phyloP scores from a whole-genome alignment of 2,888 invertebrate species.

The Sisyra terminalis region DNA sequence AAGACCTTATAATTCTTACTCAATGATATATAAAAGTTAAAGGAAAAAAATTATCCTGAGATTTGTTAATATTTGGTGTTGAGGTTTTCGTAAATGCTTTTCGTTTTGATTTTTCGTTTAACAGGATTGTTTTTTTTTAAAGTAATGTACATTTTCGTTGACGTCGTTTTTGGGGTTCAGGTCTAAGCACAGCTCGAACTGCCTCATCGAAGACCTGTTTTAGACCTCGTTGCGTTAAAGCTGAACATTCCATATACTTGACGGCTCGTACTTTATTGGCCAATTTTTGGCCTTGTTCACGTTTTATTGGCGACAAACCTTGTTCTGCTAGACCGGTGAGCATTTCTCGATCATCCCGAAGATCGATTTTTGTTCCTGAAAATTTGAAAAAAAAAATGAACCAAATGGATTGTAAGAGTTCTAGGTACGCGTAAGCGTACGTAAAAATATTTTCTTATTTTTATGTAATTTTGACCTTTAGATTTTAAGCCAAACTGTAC shows the following conservation, averaged over 20 bases:
- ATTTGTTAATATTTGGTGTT: too few species aligned
- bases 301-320: constrained; percentile 87
- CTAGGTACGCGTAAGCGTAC: background rate
- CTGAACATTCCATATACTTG: constrained; percentile 99
- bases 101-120: too few species aligned
- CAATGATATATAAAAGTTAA: too few species aligned
- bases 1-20: too few species aligned
- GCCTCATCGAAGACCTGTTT: constrained; percentile 99
- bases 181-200: constrained; percentile 90
- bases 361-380: constrained; percentile 93
- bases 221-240: constrained; percentile 92
- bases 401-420: background rate
- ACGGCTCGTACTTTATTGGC: constrained; percentile 97
- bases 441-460: too few species aligned
- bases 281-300: constrained; percentile 96
- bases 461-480: too few species aligned
- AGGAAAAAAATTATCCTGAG: too few species aligned
- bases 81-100: too few species aligned
- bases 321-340: constrained; percentile 81
- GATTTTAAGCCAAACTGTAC: too few species aligned
- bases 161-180: constrained; percentile 89
- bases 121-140: constrained; percentile 5
- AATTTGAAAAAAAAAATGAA: constrained; percentile 11
- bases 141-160: constrained; percentile 73
- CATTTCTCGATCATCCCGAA: constrained; percentile 94